A percentile compares a stretch with the other conserved stretches of the same genome.
phyloP scores from a whole-genome alignment of 2,888 invertebrate species.

The Hoplodrina blanda region DNA sequence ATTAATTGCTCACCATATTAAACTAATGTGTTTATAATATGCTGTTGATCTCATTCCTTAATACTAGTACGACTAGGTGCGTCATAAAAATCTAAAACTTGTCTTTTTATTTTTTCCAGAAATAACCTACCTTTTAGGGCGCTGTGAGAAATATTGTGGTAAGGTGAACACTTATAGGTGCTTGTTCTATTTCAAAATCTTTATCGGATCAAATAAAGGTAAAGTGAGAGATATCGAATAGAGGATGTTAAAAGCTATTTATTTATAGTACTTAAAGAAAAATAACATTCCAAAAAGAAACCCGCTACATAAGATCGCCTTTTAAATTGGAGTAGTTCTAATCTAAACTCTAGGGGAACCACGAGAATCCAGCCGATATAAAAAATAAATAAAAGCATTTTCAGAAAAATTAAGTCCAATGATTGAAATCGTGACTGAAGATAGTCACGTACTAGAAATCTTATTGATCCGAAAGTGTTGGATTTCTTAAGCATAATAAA shows the following conservation, averaged over 20 bases:
- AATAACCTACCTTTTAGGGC: conserved; percentile 7
- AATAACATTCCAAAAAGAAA: conserved; percentile 13
- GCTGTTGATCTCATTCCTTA: conserved; percentile 58
- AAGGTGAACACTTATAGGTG: conserved; percentile 6
- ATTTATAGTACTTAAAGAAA: conserved; percentile 3
- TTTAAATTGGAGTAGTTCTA: conserved; percentile 16
- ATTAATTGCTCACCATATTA: conserved; percentile 61
- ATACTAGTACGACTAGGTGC: conserved; percentile 16
- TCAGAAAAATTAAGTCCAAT: conserved; percentile 21
- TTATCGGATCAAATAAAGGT: background rate
- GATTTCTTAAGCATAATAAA: conserved; percentile 18
- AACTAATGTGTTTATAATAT: conserved; percentile 63
- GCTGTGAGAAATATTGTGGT: conserved; percentile 27
- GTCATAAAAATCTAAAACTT: conserved; percentile 35
- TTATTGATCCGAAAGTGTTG: conserved; percentile 31
- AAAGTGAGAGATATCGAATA: background rate
- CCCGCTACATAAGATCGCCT: conserved; percentile 3
- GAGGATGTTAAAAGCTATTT: background rate
- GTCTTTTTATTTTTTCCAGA: conserved; percentile 43
- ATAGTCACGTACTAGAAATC: conserved; percentile 33
- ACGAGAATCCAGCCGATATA: conserved; percentile 4
- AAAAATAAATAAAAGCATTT: conserved; percentile 16
- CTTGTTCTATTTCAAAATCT: background rate
- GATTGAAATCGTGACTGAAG: conserved; percentile 46
- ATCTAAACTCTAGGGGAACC: background rate